phyloP scores from a whole-genome alignment of 2,797 vertebrate species.

The Austrolebias charrua region DNA sequence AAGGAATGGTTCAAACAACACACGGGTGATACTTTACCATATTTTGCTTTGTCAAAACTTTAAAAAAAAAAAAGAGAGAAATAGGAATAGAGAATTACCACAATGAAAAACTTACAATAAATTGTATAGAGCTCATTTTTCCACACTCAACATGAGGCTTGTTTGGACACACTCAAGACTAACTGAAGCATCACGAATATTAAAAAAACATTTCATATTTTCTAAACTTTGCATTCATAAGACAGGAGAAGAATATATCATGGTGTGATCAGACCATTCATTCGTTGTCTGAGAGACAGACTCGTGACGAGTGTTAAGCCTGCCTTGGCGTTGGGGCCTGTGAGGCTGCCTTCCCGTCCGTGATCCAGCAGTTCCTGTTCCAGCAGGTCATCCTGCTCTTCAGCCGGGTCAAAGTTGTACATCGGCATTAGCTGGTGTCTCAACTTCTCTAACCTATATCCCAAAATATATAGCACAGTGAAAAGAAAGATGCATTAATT shows the following conservation, averaged over 20 bases:
- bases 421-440: constrained; percentile 99
- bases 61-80: constrained; percentile 55
- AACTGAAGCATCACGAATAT: background rate
- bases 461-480: background rate
- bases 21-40: constrained; percentile 75
- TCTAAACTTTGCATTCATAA: too few species aligned
- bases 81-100: constrained; percentile 57
- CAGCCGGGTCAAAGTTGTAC: constrained; percentile 98
- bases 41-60: constrained; percentile 76
- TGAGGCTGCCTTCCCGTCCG: constrained; percentile 83
- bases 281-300: too few species aligned
- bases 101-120: background rate
- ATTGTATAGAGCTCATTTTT: background rate
- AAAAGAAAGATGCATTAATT: too few species aligned
- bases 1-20: constrained; percentile 44
- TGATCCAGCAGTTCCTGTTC: constrained; percentile 97
- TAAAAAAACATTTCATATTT: too few species aligned
- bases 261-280: too few species aligned
- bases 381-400: constrained; percentile 96
- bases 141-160: too few species aligned
- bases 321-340: constrained; percentile 88
- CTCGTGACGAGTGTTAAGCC: background rate
- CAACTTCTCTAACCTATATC: constrained; percentile 90
- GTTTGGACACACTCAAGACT: too few species aligned
- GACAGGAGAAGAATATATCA: too few species aligned